Evolutionary conservation across 2,888 invertebrate species (phyloP), one percentile per base, ranked within the genome.

Genomic region (Cryptus viduatorius): DNA sequence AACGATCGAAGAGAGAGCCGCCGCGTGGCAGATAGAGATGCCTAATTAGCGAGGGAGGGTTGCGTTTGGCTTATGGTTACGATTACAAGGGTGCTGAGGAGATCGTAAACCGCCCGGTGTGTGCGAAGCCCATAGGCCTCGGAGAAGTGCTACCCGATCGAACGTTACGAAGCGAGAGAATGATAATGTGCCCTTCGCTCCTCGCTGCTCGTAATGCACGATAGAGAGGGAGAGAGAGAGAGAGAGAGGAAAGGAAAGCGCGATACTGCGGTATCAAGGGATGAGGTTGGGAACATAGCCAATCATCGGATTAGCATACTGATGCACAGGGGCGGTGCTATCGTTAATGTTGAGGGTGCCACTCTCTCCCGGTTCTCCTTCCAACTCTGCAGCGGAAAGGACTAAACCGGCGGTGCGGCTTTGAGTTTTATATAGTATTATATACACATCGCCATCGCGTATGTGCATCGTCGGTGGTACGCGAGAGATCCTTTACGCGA

Each of bases 291-390:
- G 92, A 93, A 92, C 93, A 92, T 91, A 91, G 93, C 93, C 93
- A 93, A 93, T 93, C 93, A 93, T 93, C 91, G 93, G 93, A 94
- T 94, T 94, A 93, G 93, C 93, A 93, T 93, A 94, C 92, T 93
- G 92, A 93, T 93, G 93, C 91, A 92, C 91, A 91, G 91, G 92
- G 93, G 93, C 92, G 92, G 92, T 90, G 89, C 91, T 89, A 90
- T 90, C 90, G 93, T 91, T 92, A 91, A 89, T 92, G 89, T 90
- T 89, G 91, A 92, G 93, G 92, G 92, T 91, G 91, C 92, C 91
- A 91, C 91, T 91, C 90, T 80, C 65, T 80, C 65, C 76, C 46
- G 37, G 37, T 7, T 50, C 44, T 83, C 71, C 61, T 84, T 78
- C 48, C 77, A 37, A 37, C 56, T 53, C 84, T 82, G 83, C 85